Base-by-base conservation (phyloP, 2,888 invertebrate genomes). In the Lepeophtheirus nordmannii region DNA sequence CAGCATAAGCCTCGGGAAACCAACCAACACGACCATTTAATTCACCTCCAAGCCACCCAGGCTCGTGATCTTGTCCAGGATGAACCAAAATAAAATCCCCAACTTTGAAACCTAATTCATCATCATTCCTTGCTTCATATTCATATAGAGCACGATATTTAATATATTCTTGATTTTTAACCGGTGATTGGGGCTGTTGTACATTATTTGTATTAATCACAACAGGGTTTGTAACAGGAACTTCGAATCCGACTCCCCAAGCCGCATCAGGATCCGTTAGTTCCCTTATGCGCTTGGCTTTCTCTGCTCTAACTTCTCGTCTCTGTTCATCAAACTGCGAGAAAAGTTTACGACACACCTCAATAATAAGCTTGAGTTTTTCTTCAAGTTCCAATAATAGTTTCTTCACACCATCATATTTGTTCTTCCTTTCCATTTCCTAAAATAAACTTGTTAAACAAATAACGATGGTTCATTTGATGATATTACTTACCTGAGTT, bases 1-100 rank as follows among this genome's bases (percentile, higher is more conserved):
- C 90, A 17, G 90, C 93, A 74, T 96, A 96, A 0, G 91, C 88
- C 75, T 93, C 91, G 0, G 96, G 96, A 78, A 96, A 96, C 92
- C 93, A 94, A 1, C 96, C 96, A 0, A 87, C 86, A 69, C 86
- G 85, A 3, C 92, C 94, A 73, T 88, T 81, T 39, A 91, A 84
- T 72, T 88, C 87, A 0, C 97, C 97, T 70, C 91, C 89, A 72
- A 89, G 78, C 94, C 97, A 98, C n/a, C 96, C 97, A 0, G 93
- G 93, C 74, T 97, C 97, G 40, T 59, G 66, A 9, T 46, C 56
- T 22, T 59, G 60, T 8, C 38, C 59, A 37, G 60, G 65, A 23
- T 60, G 39, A 75, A 86, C 87, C 76, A 83, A 78, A 68, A 98
- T 89, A 74, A 90, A 82, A 75, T 97, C 97, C 0, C 96, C 97